These are phyloP conservation scores for Styela clava DNA, from an alignment of 23 tunicate species.

Conservation along the genomic window DNA sequence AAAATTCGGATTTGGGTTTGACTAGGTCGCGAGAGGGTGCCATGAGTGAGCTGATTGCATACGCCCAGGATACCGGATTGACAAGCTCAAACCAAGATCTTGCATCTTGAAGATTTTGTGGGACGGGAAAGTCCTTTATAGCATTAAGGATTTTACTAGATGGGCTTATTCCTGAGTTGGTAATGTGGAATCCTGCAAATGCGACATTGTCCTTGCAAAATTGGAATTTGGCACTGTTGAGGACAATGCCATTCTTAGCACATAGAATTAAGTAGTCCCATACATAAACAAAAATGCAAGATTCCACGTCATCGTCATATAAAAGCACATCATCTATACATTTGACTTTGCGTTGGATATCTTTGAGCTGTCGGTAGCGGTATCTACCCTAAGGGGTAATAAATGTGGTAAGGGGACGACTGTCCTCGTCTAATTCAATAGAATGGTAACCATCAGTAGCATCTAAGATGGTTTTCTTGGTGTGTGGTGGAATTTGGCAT, in stretches of 20 bases:
- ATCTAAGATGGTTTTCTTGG: constrained; percentile 29
- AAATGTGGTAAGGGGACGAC: constrained; percentile 31
- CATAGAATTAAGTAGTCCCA: constrained; percentile 11
- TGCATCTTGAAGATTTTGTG: constrained; percentile 16
- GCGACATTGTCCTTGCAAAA: constrained; percentile 13
- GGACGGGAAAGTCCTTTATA: background rate
- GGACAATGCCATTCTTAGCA: constrained; percentile 4
- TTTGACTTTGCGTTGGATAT: constrained; percentile 12
- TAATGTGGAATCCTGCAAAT: constrained; percentile 29
- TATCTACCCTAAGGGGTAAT: constrained; percentile 32
- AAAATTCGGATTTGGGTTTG: background rate
- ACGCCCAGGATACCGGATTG: background rate
- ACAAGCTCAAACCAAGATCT: constrained; percentile 27
- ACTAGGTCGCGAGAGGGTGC: background rate
- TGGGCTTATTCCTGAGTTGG: constrained; percentile 9
- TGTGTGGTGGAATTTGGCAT: constrained; percentile 15
- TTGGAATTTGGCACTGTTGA: constrained; percentile 29
- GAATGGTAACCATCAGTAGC: constrained; percentile 35
- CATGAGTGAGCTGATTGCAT: background rate
- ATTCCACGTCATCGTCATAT: constrained; percentile 17
- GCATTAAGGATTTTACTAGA: background rate
- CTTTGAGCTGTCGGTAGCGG: constrained; percentile 26
- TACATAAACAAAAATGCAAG: constrained; percentile 14
- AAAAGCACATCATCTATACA: constrained; percentile 27
- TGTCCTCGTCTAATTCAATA: constrained; percentile 17